A percentile compares a stretch with the other conserved stretches of the same genome.
phyloP scores from a whole-genome alignment of 1,140 invertebrate genomes.

The Bombus confusus region DNA sequence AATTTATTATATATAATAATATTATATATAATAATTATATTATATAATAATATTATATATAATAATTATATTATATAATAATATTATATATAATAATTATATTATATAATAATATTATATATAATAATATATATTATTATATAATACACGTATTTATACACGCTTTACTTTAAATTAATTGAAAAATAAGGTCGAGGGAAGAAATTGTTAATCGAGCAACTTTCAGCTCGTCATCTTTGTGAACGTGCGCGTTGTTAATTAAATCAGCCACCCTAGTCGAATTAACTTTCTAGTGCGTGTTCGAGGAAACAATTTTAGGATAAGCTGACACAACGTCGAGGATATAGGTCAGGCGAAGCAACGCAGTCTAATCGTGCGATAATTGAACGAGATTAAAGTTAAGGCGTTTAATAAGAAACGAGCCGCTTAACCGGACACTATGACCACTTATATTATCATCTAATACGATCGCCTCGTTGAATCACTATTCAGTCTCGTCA shows the following conservation, averaged over 20 bases:
- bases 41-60: too few species aligned
- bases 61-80: too few species aligned
- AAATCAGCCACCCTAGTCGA: slow-evolving; percentile 8
- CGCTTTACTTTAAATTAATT: not conserved
- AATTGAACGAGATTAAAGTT: slow-evolving; percentile 20
- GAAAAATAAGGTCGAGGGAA: not conserved
- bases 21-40: too few species aligned
- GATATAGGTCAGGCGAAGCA: slow-evolving; percentile 18
- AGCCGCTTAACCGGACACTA: slow-evolving; percentile 7
- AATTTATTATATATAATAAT: too few species aligned
- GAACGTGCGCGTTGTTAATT: slow-evolving; percentile 28
- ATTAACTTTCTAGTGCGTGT: slow-evolving; percentile 34
- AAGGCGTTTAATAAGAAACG: slow-evolving; percentile 11
- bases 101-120: too few species aligned
- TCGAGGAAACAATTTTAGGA: slow-evolving; percentile 36
- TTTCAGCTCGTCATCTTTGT: not conserved
- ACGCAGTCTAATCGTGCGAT: slow-evolving; percentile 7
- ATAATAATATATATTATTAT: too few species aligned
- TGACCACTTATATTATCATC: not conserved
- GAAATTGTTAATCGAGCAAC: not conserved
- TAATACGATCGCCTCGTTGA: not conserved
- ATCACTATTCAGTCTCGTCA: not conserved
- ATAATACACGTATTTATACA: too few species aligned
- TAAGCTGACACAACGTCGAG: slow-evolving; percentile 1
- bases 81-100: too few species aligned